Evolutionary conservation across 2,888 invertebrate species (phyloP).

Genomic region (Chrysomela aeneicollis): DNA sequence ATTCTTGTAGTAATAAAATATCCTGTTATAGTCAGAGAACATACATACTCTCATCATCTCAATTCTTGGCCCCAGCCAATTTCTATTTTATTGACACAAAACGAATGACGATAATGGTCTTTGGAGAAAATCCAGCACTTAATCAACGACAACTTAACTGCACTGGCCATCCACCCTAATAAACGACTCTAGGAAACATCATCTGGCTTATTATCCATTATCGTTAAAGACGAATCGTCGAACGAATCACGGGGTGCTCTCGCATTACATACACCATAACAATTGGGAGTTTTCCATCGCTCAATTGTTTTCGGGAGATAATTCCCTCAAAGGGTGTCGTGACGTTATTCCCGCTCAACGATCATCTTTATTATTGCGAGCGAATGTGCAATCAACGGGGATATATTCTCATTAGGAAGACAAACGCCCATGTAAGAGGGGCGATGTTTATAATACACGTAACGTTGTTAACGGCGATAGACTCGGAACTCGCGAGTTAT

Average conservation of each 20-base stretch:
- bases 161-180: constrained; percentile 18
- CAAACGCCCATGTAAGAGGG: constrained; percentile 47
- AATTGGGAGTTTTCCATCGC: constrained; percentile 33
- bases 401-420: constrained; percentile 52
- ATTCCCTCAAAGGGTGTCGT: constrained; percentile 29
- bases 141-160: constrained; percentile 16
- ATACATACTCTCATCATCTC: background rate
- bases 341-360: constrained; percentile 49
- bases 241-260: constrained; percentile 29
- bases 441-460: constrained; percentile 14
- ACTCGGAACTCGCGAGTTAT: background rate
- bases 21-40: background rate
- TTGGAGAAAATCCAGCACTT: background rate
- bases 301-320: constrained; percentile 36
- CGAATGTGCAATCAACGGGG: constrained; percentile 57
- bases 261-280: constrained; percentile 17
- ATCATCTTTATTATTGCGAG: constrained; percentile 55
- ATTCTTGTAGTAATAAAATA: background rate
- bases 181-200: constrained; percentile 25
- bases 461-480: background rate
- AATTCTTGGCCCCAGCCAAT: background rate
- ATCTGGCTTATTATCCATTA: constrained; percentile 31
- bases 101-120: constrained; percentile 2
- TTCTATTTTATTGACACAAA: constrained; percentile 5
- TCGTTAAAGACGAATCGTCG: constrained; percentile 32